Conservation (phyloP, 1,140 invertebrate species). For the Caenorhabditis remanei region DNA sequence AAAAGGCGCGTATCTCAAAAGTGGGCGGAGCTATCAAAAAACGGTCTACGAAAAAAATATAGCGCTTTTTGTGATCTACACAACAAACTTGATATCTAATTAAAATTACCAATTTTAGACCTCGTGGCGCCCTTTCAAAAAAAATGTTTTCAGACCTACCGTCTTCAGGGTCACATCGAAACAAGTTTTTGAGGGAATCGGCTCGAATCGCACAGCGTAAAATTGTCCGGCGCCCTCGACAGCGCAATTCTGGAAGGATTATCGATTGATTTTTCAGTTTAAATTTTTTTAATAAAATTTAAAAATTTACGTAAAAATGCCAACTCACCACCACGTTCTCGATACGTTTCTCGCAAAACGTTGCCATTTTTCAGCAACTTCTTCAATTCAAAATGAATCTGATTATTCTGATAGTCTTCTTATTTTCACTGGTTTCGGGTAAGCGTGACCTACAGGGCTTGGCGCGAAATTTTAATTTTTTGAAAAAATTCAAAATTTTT, state of each 20-base stretch:
- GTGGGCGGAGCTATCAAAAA: too few relatives aligned
- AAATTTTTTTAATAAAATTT: too few relatives aligned
- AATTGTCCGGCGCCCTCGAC: constrained; percentile 5
- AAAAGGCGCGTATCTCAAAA: too few relatives aligned
- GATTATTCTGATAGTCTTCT: not conserved
- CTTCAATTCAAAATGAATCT: constrained; percentile 15
- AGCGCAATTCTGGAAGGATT: not conserved
- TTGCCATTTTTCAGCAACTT: not conserved
- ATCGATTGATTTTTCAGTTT: not conserved
- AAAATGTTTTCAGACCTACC: not conserved
- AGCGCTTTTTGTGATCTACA: too few relatives aligned
- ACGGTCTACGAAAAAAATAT: too few relatives aligned
- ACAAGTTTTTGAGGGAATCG: constrained; percentile 7
- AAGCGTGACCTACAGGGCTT: not conserved
- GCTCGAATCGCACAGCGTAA: constrained; percentile 15
- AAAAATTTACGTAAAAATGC: not conserved
- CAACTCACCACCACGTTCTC: constrained; percentile 20
- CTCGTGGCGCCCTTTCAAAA: too few relatives aligned
- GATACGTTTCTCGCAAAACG: not conserved
- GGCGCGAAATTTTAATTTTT: too few relatives aligned
- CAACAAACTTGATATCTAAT: too few relatives aligned
- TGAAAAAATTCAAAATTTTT: not conserved
- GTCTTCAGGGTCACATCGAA: constrained; percentile 31
- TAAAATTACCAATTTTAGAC: too few relatives aligned
- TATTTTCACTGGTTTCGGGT: not conserved